Percentiles rank a stretch among this genome's conserved stretches.
These are phyloP conservation scores for Acheta domesticus DNA, from an alignment of 2,888 invertebrate species.

Conservation along the genomic window DNA sequence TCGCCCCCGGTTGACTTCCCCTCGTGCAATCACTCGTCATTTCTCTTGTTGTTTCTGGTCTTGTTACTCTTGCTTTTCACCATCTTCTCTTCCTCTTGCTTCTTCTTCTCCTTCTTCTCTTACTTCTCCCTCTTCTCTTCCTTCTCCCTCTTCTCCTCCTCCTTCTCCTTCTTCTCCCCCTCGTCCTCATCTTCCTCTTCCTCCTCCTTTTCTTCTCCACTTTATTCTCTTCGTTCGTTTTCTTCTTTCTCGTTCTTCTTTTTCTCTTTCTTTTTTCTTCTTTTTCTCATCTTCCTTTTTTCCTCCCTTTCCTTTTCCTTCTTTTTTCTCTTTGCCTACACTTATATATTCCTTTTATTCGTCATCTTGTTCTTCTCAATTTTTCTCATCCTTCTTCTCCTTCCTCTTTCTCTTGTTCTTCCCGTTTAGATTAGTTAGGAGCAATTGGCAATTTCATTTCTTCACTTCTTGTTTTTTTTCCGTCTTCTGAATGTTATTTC, in stretches of 20 bases:
- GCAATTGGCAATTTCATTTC: no score
- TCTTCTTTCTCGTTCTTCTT: not conserved
- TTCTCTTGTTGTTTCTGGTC: no score
- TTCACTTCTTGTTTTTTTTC: no score
- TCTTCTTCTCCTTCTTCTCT: not conserved
- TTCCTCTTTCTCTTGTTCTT: no score
- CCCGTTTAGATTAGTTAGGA: no score
- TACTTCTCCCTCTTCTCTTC: not conserved
- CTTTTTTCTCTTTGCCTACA: not conserved
- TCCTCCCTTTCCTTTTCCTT: not conserved
- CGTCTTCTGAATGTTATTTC: no score
- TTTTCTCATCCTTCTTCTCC: no score
- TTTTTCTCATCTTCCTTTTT: not conserved
- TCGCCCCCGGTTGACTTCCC: no score
- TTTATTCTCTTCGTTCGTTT: not conserved
- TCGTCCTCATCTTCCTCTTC: not conserved
- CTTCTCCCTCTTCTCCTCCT: not conserved
- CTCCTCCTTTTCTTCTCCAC: no score
- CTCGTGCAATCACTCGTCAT: no score
- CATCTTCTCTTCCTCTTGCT: no score
- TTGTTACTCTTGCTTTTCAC: no score
- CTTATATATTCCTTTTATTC: not conserved
- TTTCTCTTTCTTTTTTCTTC: not conserved
- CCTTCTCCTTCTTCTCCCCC: not conserved
- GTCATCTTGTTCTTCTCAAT: not conserved